Conservation (phyloP, 2,888 invertebrate genomes). For the Drosophila austrosaltans region DNA sequence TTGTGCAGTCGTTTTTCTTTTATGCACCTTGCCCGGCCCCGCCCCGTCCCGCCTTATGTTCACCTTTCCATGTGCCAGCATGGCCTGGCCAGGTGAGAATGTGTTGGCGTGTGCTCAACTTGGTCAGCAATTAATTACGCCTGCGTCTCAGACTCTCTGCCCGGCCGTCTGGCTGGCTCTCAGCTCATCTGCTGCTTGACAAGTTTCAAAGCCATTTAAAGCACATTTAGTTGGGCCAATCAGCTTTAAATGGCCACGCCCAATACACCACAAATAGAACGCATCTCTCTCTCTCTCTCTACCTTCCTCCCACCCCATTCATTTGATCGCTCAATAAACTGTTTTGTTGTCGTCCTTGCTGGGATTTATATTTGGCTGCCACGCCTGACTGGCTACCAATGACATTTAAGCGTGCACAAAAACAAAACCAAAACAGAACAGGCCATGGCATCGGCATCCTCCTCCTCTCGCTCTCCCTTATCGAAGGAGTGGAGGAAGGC, state of each 20-base stretch:
- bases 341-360: slow-evolving; percentile 35
- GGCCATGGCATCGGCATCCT: not conserved
- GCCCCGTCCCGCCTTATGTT: not conserved
- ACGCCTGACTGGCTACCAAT: slow-evolving; percentile 64
- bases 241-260: slow-evolving; percentile 25
- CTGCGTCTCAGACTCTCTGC: slow-evolving; percentile 31
- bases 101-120: slow-evolving; percentile 61
- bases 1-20: slow-evolving; percentile 69
- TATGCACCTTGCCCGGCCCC: slow-evolving; percentile 26
- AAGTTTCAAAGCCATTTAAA: slow-evolving; percentile 62
- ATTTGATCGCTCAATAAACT: slow-evolving; percentile 51
- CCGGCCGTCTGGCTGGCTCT: slow-evolving; percentile 27
- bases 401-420: slow-evolving; percentile 50
- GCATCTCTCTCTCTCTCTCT: not conserved
- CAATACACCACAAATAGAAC: slow-evolving; percentile 9
- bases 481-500: not conserved
- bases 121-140: slow-evolving; percentile 74
- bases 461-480: not conserved
- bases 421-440: slow-evolving; percentile 26
- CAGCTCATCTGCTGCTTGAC: slow-evolving; percentile 34
- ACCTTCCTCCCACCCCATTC: not conserved
- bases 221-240: slow-evolving; percentile 60
- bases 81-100: slow-evolving; percentile 36
- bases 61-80: not conserved
- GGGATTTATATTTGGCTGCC: slow-evolving; percentile 64